Evolutionary conservation across 2,113 vertebrate species (phyloP).

Genomic region (Sinosuthora webbiana): DNA sequence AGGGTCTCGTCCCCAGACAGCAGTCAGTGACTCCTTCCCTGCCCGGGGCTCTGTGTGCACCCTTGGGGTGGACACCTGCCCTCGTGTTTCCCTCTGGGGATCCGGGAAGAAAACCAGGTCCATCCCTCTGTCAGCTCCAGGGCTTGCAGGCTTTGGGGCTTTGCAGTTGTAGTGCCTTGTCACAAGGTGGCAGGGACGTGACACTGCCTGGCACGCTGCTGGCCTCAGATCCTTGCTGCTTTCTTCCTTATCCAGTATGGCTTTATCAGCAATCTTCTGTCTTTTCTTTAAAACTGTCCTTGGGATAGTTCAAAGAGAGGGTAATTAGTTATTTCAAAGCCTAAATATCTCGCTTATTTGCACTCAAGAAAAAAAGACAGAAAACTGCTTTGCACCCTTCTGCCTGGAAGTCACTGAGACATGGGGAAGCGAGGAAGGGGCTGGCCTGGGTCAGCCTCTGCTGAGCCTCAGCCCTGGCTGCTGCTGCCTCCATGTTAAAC

Average conservation of each 20-base stretch:
- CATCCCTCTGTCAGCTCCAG: neutral
- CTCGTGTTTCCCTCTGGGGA: neutral
- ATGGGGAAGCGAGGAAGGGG: neutral
- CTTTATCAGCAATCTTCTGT: neutral
- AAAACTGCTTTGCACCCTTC: neutral
- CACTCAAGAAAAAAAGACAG: neutral
- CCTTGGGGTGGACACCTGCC: neutral
- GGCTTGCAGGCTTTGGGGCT: neutral
- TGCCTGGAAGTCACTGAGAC: neutral
- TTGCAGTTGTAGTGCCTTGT: constrained; percentile 28
- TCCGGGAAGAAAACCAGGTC: neutral
- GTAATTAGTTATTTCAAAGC: neutral
- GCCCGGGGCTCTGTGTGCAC: neutral
- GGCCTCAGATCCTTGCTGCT: neutral
- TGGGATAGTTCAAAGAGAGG: neutral
- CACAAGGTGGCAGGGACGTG: constrained; percentile 61
- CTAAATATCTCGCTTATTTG: neutral
- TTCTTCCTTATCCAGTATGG: neutral
- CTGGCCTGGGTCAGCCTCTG: neutral
- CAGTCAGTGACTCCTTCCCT: neutral
- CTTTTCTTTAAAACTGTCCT: neutral
- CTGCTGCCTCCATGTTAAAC: neutral
- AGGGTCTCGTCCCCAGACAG: fast-evolving
- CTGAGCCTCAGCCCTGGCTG: neutral
- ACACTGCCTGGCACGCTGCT: neutral